Evolutionary conservation across 1,140 invertebrate species (phyloP), one percentile per base, ranked within the genome.

Genomic region (Pseudomyrmex gracilis): DNA sequence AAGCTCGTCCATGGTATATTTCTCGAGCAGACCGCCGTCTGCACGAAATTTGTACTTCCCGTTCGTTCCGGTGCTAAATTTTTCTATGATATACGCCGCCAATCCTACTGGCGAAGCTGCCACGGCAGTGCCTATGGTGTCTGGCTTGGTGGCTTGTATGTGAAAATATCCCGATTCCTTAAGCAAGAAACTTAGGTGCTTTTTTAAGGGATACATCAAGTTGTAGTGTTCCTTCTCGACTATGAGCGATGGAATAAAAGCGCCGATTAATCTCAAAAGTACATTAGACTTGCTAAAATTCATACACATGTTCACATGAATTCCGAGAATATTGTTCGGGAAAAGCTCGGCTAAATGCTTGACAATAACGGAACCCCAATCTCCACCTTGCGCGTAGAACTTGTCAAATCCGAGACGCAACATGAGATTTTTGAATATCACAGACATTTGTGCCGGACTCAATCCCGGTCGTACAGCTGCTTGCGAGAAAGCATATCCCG

Each of bases 111-210:
- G 98, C 8, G 96, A 96, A 67, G 97, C 95, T 2, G 94, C 92
- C 73, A 97, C 87, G 1, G 95, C 96, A 13, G 95, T 94, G 73
- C 96, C 96, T 77, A 99, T 94, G 13, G 98, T 99, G 91, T 99
- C 98, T 8, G 98, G 98, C 92, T 98, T 98, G 0, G 97, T 98
- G 2, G 97, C 95, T 93, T 99, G 98, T 49, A 99, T 92, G 90
- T 98, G 97, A 34, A 97, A 89, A 89, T 99, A 99, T 12, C 98
- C 98, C 60, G 92, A 92, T 93, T 98, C 98, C 87, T 96, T 94
- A 0, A 98, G 12, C 0, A 97, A 2, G 64, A 74, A 74, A 2
- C 64, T 64, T 8, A 95, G 95, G 1, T 95, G 82, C 13, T 95
- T 83, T 0, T 90, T 91, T 5, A 97, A 51, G 0, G 97, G 96